Evolutionary conservation across 2,797 vertebrate species (phyloP).

Genomic region (Cyclura pinguis): DNA sequence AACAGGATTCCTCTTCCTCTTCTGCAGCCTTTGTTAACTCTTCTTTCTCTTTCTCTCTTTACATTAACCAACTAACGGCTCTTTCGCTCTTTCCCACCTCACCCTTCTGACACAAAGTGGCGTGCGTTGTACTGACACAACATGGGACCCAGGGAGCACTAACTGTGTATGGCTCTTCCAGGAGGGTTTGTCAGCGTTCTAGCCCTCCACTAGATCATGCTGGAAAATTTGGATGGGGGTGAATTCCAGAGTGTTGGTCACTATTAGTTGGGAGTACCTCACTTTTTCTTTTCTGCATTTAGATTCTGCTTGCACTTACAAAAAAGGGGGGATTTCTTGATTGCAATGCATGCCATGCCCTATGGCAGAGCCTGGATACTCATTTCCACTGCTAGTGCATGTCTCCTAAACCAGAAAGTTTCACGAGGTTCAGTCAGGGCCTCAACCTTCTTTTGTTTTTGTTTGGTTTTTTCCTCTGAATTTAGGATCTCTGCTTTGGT

Average conservation of each 20-base stretch:
- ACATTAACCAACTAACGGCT: constrained; percentile 67
- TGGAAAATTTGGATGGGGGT: neutral
- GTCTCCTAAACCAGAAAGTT: neutral
- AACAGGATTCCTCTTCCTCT: constrained; percentile 57
- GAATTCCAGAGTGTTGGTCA: neutral
- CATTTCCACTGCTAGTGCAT: neutral
- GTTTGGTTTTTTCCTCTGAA: neutral
- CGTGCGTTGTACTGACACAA: neutral
- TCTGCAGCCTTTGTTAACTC: constrained; percentile 48
- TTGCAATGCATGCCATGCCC: neutral
- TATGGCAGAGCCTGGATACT: neutral
- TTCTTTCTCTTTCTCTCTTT: constrained; percentile 48
- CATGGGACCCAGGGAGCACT: constrained; percentile 12
- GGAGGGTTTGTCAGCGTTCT: neutral
- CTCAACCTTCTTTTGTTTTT: neutral
- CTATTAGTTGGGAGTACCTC: neutral
- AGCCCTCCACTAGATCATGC: neutral
- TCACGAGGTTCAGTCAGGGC: neutral
- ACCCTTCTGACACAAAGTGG: constrained; percentile 25
- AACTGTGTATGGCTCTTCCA: neutral
- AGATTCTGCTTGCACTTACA: constrained; percentile 6
- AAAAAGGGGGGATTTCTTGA: neutral
- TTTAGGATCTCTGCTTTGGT: neutral
- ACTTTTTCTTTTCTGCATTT: constrained; percentile 15
- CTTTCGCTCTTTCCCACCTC: constrained; percentile 40